Base-by-base conservation (phyloP, 1,140 invertebrate genomes). In the Ruditapes philippinarum region DNA sequence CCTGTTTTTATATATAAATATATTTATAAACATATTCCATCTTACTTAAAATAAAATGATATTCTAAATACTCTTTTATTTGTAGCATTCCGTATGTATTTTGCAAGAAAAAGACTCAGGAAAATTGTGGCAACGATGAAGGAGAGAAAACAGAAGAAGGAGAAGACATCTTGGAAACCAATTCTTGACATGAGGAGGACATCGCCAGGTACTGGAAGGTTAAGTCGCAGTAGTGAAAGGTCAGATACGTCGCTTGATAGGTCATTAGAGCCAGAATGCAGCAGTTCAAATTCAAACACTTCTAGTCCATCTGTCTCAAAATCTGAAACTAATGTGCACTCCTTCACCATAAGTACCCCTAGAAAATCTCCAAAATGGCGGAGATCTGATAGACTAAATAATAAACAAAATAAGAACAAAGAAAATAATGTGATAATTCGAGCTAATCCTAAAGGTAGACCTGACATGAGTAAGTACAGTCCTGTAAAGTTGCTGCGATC, bases 121-220 rank as follows among this genome's bases (percentile, higher is more conserved):
- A n/a, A 45, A 45, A 42, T 82, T 9, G 3, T 31, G 5, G 19
- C 54, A 36, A 70, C 73, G 45, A 9, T 0, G 25, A 42, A 82
- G 36, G 9, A 57, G 40, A 19, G 11, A 5, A 54, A 54, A 28
- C 28, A 40, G 2, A 36, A 73, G 14, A 40, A 12, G 19, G 74
- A 84, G 25, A 42, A 84, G 31, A 70, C 42, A 33, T 73, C 82
- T 14, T 84, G 82, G 65, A 84, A 73, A 73, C 82, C 82, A 49
- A 84, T 84, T 25, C 19, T 84, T 31, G 81, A 84, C 36, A 65
- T 62, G 33, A 84, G 74, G 57, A n/a, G 82, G n/a, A 84, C 68
- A 51, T 84, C 70, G n/a, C 54, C 54, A 2, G 49, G 76, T 38
- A 81, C 22, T 49, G 31, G 25, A 36, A 57, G 80, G 42, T 74